These are phyloP conservation scores for Ciconia boyciana DNA, from an alignment of 2,113 vertebrate species.

Conservation along the genomic window DNA sequence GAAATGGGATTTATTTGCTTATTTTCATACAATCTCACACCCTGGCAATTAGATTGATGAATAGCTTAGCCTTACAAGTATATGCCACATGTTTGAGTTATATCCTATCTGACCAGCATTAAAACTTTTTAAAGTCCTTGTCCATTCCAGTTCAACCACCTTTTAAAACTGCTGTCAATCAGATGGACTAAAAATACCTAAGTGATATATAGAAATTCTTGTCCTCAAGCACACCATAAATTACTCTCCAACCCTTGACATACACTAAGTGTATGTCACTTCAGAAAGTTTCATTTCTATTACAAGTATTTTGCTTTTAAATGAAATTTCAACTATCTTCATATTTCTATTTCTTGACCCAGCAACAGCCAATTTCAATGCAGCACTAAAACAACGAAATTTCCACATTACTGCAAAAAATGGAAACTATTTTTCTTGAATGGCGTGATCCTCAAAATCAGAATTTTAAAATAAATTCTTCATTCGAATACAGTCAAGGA, in stretches of 20 bases:
- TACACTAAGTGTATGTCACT: not conserved
- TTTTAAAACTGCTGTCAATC: not conserved
- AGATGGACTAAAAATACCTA: not conserved
- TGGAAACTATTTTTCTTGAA: not conserved
- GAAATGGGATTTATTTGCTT: not conserved
- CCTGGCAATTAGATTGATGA: not conserved
- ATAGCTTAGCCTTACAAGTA: not conserved
- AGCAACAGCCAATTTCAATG: not conserved
- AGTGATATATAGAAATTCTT: not conserved
- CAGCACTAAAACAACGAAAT: not conserved
- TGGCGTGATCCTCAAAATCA: not conserved
- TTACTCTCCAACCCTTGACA: not conserved
- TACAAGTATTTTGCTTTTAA: not conserved
- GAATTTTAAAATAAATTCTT: not conserved
- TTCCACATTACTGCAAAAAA: not conserved
- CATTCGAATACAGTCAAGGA: not conserved
- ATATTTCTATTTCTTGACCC: not conserved
- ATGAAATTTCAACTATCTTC: not conserved
- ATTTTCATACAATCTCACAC: not conserved
- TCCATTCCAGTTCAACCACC: not conserved
- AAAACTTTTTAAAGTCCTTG: not conserved
- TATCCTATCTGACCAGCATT: not conserved
- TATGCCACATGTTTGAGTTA: not conserved
- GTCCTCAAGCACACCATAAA: not conserved
- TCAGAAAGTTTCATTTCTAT: not conserved